A percentile compares a stretch with the other conserved stretches of the same genome.
phyloP scores from a whole-genome alignment of 2,797 vertebrate species.

The Sebastes matsubarae region DNA sequence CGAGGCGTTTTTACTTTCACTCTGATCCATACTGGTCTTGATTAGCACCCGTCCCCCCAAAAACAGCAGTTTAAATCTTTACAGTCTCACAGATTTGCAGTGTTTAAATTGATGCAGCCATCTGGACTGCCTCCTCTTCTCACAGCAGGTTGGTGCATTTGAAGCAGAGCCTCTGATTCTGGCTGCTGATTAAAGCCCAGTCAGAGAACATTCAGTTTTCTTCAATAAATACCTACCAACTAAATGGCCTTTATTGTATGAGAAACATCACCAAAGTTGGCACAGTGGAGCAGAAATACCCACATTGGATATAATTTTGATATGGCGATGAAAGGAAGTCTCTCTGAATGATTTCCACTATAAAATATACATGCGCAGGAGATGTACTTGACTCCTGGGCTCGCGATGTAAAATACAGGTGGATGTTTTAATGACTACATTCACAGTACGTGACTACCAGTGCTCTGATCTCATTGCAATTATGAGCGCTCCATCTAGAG shows the following conservation, averaged over 20 bases:
- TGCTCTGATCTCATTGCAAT: constrained; percentile 24
- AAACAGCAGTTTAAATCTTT: constrained; percentile 41
- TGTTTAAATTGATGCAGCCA: constrained; percentile 40
- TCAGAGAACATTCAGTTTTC: constrained; percentile 3
- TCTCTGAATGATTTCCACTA: neutral
- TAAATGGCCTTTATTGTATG: neutral
- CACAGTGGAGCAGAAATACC: neutral
- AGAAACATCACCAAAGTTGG: neutral
- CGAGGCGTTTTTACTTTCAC: neutral
- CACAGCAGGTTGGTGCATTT: constrained; percentile 33
- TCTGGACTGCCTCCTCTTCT: constrained; percentile 36
- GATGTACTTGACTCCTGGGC: constrained; percentile 4
- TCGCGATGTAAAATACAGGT: constrained; percentile 9
- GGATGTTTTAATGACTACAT: constrained; percentile 36
- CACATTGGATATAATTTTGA: neutral
- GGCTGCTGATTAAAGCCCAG: constrained; percentile 16
- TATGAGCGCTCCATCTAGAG: neutral
- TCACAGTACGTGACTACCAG: constrained; percentile 3
- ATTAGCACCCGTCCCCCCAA: constrained; percentile 9
- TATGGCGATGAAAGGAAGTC: constrained; percentile 1
- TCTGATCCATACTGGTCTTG: constrained; percentile 31
- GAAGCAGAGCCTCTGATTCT: neutral
- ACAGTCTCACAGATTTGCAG: constrained; percentile 27
- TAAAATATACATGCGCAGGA: constrained; percentile 28
- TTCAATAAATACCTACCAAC: constrained; percentile 3